A percentile compares a stretch with the other conserved stretches of the same genome.
Conservation (phyloP, 2,113 vertebrate species). For the Macaca mulatta region DNA sequence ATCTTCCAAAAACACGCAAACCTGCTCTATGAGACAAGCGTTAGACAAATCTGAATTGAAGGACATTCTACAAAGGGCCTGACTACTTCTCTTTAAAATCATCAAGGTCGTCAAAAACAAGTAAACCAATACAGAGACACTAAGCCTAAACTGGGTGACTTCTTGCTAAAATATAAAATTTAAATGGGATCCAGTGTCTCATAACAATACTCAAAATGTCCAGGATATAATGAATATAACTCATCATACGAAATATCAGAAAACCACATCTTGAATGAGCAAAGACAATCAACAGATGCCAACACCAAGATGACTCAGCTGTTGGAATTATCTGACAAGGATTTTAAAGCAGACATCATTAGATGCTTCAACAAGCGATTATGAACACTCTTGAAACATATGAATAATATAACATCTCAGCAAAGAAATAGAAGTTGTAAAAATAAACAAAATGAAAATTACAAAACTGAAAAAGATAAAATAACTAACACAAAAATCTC, state of each 20-base stretch:
- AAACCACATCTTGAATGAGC: not conserved
- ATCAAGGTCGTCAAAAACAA: not conserved
- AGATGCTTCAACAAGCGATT: not conserved
- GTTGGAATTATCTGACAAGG: not conserved
- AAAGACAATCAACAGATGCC: not conserved
- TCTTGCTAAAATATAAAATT: not conserved
- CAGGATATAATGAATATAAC: not conserved
- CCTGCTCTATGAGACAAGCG: not conserved
- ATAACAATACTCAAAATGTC: not conserved
- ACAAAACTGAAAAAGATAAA: not conserved
- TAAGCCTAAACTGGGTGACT: not conserved
- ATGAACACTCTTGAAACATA: slow-evolving; percentile 8
- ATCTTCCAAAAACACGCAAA: not conserved
- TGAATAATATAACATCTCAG: not conserved
- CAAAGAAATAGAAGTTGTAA: not conserved
- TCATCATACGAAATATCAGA: not conserved
- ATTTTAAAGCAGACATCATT: not conserved
- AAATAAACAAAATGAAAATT: not conserved
- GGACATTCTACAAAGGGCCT: not conserved
- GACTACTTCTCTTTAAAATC: not conserved
- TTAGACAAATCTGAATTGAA: not conserved
- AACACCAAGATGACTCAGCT: not conserved
- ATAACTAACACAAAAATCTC: not conserved
- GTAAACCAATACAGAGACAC: not conserved
- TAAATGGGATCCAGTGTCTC: not conserved